Evolutionary conservation across 2,113 vertebrate genomes (phyloP), one percentile per base, ranked within the genome.

Genomic region (Microtus ochrogaster): DNA sequence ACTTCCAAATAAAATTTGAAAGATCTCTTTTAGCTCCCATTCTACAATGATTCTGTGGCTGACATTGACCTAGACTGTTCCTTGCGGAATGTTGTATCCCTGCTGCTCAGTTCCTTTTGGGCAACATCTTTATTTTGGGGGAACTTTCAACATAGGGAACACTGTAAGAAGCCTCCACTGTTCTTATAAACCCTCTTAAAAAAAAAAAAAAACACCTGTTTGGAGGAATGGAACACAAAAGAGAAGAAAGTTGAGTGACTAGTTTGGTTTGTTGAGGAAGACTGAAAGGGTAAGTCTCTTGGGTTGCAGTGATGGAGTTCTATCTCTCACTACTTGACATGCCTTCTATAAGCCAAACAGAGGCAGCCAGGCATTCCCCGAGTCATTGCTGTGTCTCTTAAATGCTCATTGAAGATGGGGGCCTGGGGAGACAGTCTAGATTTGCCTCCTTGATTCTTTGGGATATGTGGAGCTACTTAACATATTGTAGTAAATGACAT

Each of bases 31-130:
- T 66, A 91, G 19, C 21, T 36, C 66, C 12, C 16, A 81, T 95
- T 90, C 72, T 33, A 72, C 17, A 92, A 8, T 86, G 91, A 79
- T 90, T 92, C 41, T 72, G 41, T 95, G 76, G 85, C 65, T 96
- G 86, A 77, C 7, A 33, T 0, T 92, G 52, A 72, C 79, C 95
- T 96, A 72, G 19, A 91, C 58, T 95, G 74, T 76, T 3, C n/a
- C 26, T 92, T 96, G 21, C 84, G 77, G 90, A 22, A 36, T 89
- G 44, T 72, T 61, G 39, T 61, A 36, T 16, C 58, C 33, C 86
- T 8, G n/a, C n/a, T 55, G n/a, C 28, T 81, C 68, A 33, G 13
- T 89, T 81, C n/a, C n/a, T 95, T 90, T 58, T 76, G 16, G 22
- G 55, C 1, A 33, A 52, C 47, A 33, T 76, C 93, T 93, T 96